phyloP scores from a whole-genome alignment of 2,888 invertebrate species.

The Theristus sp. region DNA sequence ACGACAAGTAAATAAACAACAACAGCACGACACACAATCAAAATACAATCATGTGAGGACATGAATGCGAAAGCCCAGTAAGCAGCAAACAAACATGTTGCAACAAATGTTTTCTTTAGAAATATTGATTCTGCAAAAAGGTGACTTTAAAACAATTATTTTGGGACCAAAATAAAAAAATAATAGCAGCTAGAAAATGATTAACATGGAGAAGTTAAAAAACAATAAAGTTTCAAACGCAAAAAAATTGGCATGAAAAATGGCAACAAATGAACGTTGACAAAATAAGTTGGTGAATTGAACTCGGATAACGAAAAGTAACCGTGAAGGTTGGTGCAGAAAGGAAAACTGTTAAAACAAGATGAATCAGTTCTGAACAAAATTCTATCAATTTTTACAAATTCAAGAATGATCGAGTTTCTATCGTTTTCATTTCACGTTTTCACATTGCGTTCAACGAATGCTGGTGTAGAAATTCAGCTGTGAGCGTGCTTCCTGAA shows the following conservation, averaged over 20 bases:
- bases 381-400: too few relatives aligned
- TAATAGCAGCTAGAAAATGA: background rate
- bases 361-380: too few relatives aligned
- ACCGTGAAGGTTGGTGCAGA: too few relatives aligned
- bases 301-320: background rate
- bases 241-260: too few relatives aligned
- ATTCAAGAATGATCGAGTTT: background rate
- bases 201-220: background rate
- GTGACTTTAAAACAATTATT: background rate
- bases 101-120: too few relatives aligned
- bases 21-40: too few relatives aligned
- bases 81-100: too few relatives aligned
- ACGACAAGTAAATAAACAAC: too few relatives aligned
- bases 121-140: background rate
- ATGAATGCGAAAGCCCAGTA: too few relatives aligned
- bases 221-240: background rate
- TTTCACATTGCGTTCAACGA: slow-evolving; percentile 40
- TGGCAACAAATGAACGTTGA: background rate
- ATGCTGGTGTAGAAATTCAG: slow-evolving; percentile 76
- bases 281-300: background rate
- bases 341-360: too few relatives aligned
- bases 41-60: too few relatives aligned
- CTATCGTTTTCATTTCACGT: background rate
- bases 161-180: background rate
- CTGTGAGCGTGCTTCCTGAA: slow-evolving; percentile 65